Conservation (phyloP, 2,888 invertebrate species). For the Hemithea aestivaria region DNA sequence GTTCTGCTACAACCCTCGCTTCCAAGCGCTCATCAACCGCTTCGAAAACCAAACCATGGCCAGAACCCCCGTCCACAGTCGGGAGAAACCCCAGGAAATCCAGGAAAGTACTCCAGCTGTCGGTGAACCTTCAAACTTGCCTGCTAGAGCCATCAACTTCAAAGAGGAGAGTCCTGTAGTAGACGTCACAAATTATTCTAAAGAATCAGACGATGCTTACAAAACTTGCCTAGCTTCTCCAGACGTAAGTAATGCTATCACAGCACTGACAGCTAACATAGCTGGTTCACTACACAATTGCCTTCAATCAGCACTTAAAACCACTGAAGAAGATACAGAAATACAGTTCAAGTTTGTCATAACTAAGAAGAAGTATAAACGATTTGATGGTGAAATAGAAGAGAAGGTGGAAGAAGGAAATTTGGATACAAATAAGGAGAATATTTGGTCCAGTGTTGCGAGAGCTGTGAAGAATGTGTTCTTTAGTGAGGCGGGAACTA, state of each 20-base stretch:
- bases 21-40: constrained; percentile 68
- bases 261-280: constrained; percentile 58
- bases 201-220: constrained; percentile 63
- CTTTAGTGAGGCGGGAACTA: constrained; percentile 54
- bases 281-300: constrained; percentile 65
- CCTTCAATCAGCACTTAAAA: constrained; percentile 52
- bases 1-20: constrained; percentile 58
- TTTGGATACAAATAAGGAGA: constrained; percentile 52
- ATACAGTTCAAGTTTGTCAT: constrained; percentile 72
- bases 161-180: constrained; percentile 65
- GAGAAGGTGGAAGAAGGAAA: constrained; percentile 41
- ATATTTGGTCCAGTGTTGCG: constrained; percentile 68
- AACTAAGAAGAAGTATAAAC: constrained; percentile 62
- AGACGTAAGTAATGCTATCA: constrained; percentile 51
- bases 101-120: constrained; percentile 60
- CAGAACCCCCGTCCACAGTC: constrained; percentile 50
- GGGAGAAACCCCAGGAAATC: constrained; percentile 48
- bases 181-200: constrained; percentile 44
- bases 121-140: constrained; percentile 50
- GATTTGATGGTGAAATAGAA: constrained; percentile 37
- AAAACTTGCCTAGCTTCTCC: constrained; percentile 59
- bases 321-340: constrained; percentile 65
- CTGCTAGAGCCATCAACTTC: constrained; percentile 69
- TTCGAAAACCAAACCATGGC: constrained; percentile 61
- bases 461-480: constrained; percentile 67